Percentiles rank a stretch among this genome's conserved stretches.
phyloP scores from a whole-genome alignment of 2,113 vertebrate species.

The Gorsachius goisagi region DNA sequence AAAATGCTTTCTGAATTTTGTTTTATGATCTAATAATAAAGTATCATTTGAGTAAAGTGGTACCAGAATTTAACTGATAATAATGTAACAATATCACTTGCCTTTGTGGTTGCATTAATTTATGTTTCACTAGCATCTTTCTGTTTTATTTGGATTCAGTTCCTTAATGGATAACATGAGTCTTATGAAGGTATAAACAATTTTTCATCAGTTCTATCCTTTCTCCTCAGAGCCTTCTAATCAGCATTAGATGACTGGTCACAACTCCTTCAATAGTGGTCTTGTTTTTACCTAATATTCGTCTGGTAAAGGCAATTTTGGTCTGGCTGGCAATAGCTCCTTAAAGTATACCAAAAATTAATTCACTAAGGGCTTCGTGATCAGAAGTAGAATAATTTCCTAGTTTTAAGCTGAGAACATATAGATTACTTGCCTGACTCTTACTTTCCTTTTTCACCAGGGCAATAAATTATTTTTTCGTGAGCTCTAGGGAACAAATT shows the following conservation, averaged over 20 bases:
- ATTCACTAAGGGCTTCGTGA: neutral
- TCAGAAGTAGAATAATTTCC: neutral
- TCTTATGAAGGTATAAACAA: neutral
- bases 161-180: neutral
- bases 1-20: neutral
- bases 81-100: neutral
- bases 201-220: neutral
- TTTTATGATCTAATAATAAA: neutral
- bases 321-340: neutral
- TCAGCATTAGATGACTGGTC: neutral
- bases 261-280: neutral
- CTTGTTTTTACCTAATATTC: neutral
- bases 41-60: neutral
- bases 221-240: neutral
- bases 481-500: neutral
- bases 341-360: neutral
- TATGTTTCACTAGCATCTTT: neutral
- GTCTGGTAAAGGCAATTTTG: neutral
- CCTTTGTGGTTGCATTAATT: neutral
- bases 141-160: neutral
- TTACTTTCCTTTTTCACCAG: neutral
- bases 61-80: neutral
- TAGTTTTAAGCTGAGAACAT: neutral
- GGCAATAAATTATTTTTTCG: neutral
- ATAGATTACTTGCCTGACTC: neutral